Conservation (phyloP, 2,888 invertebrate genomes). For the Pyrgus malvae region DNA sequence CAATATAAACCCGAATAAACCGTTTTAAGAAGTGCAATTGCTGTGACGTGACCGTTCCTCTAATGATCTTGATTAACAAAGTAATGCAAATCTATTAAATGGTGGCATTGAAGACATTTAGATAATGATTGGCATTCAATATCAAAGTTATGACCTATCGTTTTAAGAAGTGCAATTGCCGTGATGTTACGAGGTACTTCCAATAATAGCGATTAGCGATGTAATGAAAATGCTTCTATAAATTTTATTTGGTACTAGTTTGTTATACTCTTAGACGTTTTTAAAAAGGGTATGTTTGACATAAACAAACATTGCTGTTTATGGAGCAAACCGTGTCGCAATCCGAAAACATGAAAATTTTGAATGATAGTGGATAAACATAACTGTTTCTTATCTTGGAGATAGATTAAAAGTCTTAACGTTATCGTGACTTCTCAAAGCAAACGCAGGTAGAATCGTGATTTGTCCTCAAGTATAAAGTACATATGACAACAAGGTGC, state of each 20-base stretch:
- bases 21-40: constrained; percentile 6
- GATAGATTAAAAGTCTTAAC: constrained; percentile 12
- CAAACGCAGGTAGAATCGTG: constrained; percentile 16
- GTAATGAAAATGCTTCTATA: too few species aligned
- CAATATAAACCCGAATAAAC: constrained; percentile 1
- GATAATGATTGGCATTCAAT: constrained; percentile 7
- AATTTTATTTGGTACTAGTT: too few species aligned
- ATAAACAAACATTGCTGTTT: background rate
- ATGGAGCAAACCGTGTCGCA: background rate
- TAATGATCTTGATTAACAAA: background rate
- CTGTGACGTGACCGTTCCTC: background rate
- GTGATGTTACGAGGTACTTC: background rate
- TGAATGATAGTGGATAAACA: constrained; percentile 3
- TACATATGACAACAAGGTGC: constrained; percentile 1
- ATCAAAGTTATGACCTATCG: background rate
- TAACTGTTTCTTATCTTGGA: constrained; percentile 9
- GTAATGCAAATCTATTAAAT: too few species aligned
- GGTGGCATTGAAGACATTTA: too few species aligned
- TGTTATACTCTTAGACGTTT: too few species aligned
- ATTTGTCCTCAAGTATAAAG: constrained; percentile 12
- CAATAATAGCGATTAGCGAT: background rate
- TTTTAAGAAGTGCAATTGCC: constrained; percentile 6
- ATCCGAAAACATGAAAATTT: background rate
- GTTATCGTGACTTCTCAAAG: constrained; percentile 17
- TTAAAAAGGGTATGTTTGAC: too few species aligned